Evolutionary conservation across 2,113 vertebrate genomes (phyloP).

Genomic region (Hassar affinis): DNA sequence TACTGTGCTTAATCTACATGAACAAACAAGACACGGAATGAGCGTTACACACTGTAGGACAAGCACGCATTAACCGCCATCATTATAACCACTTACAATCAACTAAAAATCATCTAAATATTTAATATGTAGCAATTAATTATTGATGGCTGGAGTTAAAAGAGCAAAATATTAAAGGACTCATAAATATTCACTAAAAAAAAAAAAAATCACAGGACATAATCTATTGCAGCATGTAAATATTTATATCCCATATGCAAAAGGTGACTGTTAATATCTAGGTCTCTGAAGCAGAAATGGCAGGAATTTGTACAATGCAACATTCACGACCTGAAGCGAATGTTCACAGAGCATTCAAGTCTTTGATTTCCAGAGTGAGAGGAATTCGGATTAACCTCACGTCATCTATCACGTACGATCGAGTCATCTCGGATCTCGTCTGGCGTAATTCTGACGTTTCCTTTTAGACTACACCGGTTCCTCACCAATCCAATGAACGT

Average conservation of each 20-base stretch:
- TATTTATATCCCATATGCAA: not conserved
- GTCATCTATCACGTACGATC: not conserved
- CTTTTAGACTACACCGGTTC: too few relatives aligned
- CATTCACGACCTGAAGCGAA: not conserved
- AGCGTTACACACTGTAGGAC: too few relatives aligned
- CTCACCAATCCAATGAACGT: not conserved
- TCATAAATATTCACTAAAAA: not conserved
- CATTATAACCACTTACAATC: not conserved
- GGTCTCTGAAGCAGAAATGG: too few relatives aligned
- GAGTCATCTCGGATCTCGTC: constrained; percentile 5
- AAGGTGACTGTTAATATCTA: not conserved
- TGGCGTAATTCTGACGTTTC: constrained; percentile 3
- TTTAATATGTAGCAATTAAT: not conserved
- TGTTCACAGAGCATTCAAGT: not conserved
- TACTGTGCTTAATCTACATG: not conserved
- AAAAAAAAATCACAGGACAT: not conserved
- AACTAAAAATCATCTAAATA: not conserved
- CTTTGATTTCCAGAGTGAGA: not conserved
- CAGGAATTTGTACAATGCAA: not conserved
- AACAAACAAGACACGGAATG: not conserved
- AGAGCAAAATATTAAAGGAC: not conserved
- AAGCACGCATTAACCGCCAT: not conserved
- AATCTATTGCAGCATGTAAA: not conserved
- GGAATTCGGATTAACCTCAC: not conserved
- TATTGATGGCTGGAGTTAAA: not conserved